These are phyloP conservation scores for Idaea straminata DNA, from an alignment of 2,888 invertebrate genomes.

Conservation along the genomic window DNA sequence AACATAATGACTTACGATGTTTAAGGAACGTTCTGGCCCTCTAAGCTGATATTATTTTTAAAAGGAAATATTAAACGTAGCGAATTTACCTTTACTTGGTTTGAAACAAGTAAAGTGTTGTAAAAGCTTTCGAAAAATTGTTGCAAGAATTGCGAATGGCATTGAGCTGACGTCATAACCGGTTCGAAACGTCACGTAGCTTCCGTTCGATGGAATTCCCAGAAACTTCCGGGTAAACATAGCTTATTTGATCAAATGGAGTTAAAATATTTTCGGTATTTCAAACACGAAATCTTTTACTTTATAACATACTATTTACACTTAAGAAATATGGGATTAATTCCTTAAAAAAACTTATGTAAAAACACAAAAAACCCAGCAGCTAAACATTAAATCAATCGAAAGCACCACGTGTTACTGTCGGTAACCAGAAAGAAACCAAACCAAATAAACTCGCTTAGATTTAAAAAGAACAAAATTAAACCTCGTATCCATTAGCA, in stretches of 20 bases:
- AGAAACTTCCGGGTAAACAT: background rate
- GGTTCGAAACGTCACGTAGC: background rate
- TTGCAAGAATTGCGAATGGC: background rate
- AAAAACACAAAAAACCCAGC: no score
- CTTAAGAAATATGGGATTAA: no score
- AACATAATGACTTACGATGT: constrained; percentile 46
- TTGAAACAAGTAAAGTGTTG: background rate
- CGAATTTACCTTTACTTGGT: background rate
- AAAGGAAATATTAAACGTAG: background rate
- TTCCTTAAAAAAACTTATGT: no score
- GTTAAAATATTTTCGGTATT: background rate
- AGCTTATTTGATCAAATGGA: background rate
- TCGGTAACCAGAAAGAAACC: background rate
- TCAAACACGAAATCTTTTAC: background rate
- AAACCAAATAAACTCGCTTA: background rate
- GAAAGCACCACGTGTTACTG: background rate
- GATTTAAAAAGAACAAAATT: constrained; percentile 2
- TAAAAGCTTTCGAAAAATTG: background rate
- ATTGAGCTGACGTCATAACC: constrained; percentile 1
- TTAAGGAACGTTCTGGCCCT: constrained; percentile 22
- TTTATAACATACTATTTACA: background rate
- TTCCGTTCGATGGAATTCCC: background rate
- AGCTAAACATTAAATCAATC: no score
- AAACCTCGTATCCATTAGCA: background rate
- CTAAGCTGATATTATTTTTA: constrained; percentile 19